phyloP scores from a whole-genome alignment of 2,888 invertebrate genomes.

The Opisthograptis luteolata region DNA sequence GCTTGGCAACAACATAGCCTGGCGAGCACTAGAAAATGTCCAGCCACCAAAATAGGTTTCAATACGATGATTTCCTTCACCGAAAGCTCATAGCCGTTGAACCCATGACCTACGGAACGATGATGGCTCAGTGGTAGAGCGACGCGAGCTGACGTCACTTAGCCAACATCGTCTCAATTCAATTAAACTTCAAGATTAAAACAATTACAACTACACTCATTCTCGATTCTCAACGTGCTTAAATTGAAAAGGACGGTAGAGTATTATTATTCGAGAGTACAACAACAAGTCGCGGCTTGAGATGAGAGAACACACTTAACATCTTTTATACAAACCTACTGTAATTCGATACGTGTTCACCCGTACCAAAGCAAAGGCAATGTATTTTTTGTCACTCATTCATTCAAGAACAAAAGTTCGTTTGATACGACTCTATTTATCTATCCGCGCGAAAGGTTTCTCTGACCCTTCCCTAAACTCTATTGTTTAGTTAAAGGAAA shows the following conservation, averaged over 20 bases:
- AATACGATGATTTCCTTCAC: no score
- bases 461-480: constrained; percentile 31
- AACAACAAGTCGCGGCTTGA: constrained; percentile 8
- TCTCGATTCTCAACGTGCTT: no score
- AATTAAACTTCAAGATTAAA: no score
- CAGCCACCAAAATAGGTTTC: no score
- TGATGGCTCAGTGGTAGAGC: no score
- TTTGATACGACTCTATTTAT: constrained; percentile 22
- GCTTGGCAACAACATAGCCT: no score
- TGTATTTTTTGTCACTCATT: constrained; percentile 31
- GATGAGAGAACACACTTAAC: constrained; percentile 16
- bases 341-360: constrained; percentile 27
- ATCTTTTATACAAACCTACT: constrained; percentile 24
- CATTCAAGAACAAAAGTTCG: constrained; percentile 29
- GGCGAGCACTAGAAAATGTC: no score
- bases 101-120: no score
- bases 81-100: no score
- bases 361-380: constrained; percentile 11
- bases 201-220: no score
- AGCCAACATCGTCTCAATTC: no score
- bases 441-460: constrained; percentile 23
- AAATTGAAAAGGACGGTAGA: background rate
- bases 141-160: no score
- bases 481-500: constrained; percentile 25
- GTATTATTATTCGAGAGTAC: background rate